phyloP scores from a whole-genome alignment of 2,888 invertebrate species.

The Andrena hattorfiana region DNA sequence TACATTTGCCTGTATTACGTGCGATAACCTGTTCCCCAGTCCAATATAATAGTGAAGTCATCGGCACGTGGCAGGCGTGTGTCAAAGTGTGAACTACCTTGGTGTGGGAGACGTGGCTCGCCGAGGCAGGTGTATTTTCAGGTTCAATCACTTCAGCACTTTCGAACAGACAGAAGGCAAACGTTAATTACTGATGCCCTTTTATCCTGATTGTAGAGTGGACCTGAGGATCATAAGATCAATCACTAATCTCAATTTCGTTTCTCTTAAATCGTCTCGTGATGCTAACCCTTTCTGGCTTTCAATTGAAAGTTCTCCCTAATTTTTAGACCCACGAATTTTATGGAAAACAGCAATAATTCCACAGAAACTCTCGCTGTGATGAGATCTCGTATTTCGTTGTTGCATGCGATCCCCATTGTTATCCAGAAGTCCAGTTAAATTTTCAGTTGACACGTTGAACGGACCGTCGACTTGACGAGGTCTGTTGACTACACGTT shows the following conservation, averaged over 20 bases:
- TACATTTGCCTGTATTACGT: conserved; percentile 45
- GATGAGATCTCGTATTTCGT: neutral
- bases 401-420: neutral
- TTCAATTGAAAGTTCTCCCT: neutral
- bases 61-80: conserved; percentile 34
- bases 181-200: neutral
- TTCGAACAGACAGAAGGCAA: conserved; percentile 2
- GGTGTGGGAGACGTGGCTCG: neutral
- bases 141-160: conserved; percentile 4
- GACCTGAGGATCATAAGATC: no score
- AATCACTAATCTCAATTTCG: neutral
- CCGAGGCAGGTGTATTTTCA: conserved; percentile 5
- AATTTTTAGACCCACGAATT: no score
- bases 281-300: neutral
- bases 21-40: conserved; percentile 21
- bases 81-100: conserved; percentile 27
- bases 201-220: conserved; percentile 1
- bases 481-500: conserved; percentile 12
- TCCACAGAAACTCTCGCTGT: no score
- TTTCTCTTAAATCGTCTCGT: neutral
- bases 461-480: conserved; percentile 14
- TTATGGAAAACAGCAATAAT: no score
- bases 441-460: conserved; percentile 29
- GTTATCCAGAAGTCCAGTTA: neutral
- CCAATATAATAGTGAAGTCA: conserved; percentile 35